Base-by-base conservation (phyloP, 2,113 vertebrate species). In the Aldabrachelys gigantea region DNA sequence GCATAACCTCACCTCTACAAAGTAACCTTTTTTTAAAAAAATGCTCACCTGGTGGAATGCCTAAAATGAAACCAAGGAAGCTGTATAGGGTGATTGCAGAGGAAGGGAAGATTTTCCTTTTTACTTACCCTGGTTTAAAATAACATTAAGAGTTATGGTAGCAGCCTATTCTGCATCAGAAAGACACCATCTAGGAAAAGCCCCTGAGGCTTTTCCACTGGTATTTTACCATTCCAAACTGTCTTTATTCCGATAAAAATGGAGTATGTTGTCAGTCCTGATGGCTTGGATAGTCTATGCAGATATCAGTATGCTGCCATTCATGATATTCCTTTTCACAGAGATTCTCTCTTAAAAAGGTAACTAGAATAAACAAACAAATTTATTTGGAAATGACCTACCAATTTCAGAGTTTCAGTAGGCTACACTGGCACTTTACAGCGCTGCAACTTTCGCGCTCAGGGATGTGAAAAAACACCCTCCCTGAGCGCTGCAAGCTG, bases 271-370 rank as follows among this genome's bases (percentile, higher is more conserved):
- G 57, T 88, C 85, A 62, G 44, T 91, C 72, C 83, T 83, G n/a
- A 1, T 0, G 16, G 22, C 88, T 75, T 1, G 0, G 79, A 35
- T 52, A 81, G 59, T 78, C 24, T 1, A 1, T 44, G 72, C 7
- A 5, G 82, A 6, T 65, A 75, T 52, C 65, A 21, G 19, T 5
- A 22, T 0, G 21, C 38, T 29, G 21, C 13, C 53, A 10, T 1
- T 25, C 38, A 44, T 53, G 25, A 13, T 10, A 4, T 1, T 53
- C 87, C n/a, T 17, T 44, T 56, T 84, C 54, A 80, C 3, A 78
- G 35, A 35, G 11, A 4, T 5, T 3, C 4, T 2, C 24, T 81
- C 35, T 19, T 22, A 12, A 82, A 82, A 69, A 56, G 14, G 35
- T 49, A 90, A 79, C 85, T 24, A 25, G 80, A 96, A 41, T 17